Evolutionary conservation across 2,797 vertebrate genomes (phyloP).

Genomic region (Phrynocephalus guinanensis): DNA sequence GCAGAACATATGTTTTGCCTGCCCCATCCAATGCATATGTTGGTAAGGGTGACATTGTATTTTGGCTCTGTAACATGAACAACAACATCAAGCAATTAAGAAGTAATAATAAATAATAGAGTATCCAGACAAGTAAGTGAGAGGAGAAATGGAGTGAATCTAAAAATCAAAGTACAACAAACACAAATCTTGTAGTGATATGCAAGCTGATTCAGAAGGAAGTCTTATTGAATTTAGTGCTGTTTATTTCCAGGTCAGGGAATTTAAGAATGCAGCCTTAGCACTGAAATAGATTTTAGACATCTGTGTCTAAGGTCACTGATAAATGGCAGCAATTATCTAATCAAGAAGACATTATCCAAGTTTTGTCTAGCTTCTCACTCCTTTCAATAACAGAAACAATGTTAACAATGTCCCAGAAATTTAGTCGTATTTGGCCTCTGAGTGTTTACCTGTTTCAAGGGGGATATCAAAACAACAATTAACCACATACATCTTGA

Average conservation of each 20-base stretch:
- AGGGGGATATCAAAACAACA: neutral
- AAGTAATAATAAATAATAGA: too few relatives aligned
- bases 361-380: neutral
- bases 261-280: neutral
- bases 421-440: neutral
- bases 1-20: neutral
- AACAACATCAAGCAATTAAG: too few relatives aligned
- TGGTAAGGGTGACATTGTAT: too few relatives aligned
- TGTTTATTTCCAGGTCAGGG: too few relatives aligned
- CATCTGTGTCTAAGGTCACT: neutral
- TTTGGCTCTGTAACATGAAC: too few relatives aligned
- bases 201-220: too few relatives aligned
- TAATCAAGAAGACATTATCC: conserved; percentile 4
- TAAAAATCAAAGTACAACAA: too few relatives aligned
- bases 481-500: neutral
- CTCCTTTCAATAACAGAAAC: neutral
- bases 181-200: too few relatives aligned
- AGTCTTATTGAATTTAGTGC: too few relatives aligned
- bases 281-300: neutral
- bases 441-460: neutral
- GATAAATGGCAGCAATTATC: neutral
- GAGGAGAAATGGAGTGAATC: too few relatives aligned
- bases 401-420: neutral
- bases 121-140: too few relatives aligned
- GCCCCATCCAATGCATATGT: too few relatives aligned